phyloP scores from a whole-genome alignment of 2,797 vertebrate genomes.

The Kryptopterus vitreolus region DNA sequence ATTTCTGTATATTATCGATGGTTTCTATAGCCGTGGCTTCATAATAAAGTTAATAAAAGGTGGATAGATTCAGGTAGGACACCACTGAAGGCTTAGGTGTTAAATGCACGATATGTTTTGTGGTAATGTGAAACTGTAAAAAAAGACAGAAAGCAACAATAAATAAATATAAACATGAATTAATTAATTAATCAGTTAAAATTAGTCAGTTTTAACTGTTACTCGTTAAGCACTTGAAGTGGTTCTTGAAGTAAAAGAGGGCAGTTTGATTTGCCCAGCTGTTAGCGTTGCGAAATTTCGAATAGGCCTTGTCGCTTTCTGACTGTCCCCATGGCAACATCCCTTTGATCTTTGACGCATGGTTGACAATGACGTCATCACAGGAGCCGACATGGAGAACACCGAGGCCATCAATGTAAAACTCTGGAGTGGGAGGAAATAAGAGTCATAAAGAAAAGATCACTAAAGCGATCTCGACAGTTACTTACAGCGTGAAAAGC shows the following conservation, averaged over 20 bases:
- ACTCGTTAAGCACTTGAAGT: constrained; percentile 83
- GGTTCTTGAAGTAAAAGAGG: constrained; percentile 86
- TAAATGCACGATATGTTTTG: too few relatives aligned
- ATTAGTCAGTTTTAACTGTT: constrained; percentile 54
- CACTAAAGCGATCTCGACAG: background rate
- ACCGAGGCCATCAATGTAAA: constrained; percentile 87
- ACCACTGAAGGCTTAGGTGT: too few relatives aligned
- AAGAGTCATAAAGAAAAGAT: background rate
- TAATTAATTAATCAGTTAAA: too few relatives aligned
- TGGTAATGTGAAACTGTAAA: too few relatives aligned
- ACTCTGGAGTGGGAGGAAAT: constrained; percentile 71
- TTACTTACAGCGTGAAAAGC: background rate
- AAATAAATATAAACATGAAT: too few relatives aligned
- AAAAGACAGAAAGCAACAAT: background rate
- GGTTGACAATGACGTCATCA: constrained; percentile 80
- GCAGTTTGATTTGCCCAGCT: constrained; percentile 57
- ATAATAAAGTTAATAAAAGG: too few relatives aligned
- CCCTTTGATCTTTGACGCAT: constrained; percentile 77
- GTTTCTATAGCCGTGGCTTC: too few relatives aligned
- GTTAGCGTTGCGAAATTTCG: constrained; percentile 76
- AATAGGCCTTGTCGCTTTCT: constrained; percentile 73
- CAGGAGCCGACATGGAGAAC: constrained; percentile 87
- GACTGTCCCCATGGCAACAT: constrained; percentile 78
- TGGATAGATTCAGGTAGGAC: too few relatives aligned
- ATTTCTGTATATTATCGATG: too few relatives aligned